Conservation (phyloP, 2,888 invertebrate species). For the Leptogaster cylindrica region DNA sequence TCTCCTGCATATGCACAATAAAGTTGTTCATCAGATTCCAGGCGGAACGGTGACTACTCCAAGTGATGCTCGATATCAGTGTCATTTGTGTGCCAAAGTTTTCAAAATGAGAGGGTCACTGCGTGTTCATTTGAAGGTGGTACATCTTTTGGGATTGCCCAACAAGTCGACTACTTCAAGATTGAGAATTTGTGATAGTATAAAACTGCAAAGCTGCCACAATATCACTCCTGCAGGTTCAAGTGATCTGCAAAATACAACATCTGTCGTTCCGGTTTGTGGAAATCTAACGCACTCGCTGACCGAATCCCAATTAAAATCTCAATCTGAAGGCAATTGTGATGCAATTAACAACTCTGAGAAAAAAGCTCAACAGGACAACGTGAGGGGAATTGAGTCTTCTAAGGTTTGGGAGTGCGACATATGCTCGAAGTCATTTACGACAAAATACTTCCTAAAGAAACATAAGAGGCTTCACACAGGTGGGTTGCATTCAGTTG, state of each 20-base stretch:
- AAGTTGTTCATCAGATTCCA: conserved; percentile 68
- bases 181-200: conserved; percentile 44
- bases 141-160: conserved; percentile 65
- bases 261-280: not conserved
- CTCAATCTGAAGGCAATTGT: not conserved
- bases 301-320: not conserved
- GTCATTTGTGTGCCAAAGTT: conserved; percentile 78
- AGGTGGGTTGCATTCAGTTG: conserved; percentile 66
- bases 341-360: not conserved
- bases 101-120: conserved; percentile 84
- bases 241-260: not conserved
- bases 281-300: not conserved
- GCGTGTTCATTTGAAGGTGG: conserved; percentile 81
- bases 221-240: not conserved
- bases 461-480: conserved; percentile 87
- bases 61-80: conserved; percentile 66
- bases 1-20: conserved; percentile 76
- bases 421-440: conserved; percentile 82
- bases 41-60: not conserved
- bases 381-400: conserved; percentile 57
- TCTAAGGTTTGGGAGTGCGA: conserved; percentile 87
- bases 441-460: conserved; percentile 87
- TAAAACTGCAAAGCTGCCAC: not conserved
- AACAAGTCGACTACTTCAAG: conserved; percentile 51
- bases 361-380: not conserved